These are phyloP conservation scores for Cichladusa arquata DNA, from an alignment of 2,113 vertebrate genomes.

Conservation along the genomic window DNA sequence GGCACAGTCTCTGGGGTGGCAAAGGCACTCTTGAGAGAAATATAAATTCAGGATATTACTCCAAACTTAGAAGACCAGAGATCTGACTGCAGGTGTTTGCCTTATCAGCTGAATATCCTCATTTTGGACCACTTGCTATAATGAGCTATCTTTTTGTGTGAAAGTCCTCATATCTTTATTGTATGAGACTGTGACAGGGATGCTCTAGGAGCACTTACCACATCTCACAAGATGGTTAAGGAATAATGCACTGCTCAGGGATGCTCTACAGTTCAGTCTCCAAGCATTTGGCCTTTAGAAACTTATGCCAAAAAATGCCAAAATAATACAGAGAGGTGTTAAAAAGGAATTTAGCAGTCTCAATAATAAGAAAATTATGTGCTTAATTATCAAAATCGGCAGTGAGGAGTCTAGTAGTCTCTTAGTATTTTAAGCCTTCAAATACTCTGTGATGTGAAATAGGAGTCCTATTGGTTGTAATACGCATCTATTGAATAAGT, in stretches of 20 bases:
- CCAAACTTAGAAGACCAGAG: neutral
- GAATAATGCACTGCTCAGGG: neutral
- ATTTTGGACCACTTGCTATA: neutral
- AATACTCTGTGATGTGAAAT: neutral
- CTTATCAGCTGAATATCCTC: neutral
- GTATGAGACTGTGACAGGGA: neutral
- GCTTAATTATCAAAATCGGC: neutral
- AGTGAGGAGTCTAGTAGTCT: neutral
- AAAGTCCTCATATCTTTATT: neutral
- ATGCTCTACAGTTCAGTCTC: neutral
- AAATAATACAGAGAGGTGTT: neutral
- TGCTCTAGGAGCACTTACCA: neutral
- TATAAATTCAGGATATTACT: neutral
- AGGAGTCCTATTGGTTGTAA: neutral
- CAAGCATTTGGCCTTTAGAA: neutral
- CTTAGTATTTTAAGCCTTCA: neutral
- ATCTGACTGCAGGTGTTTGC: neutral
- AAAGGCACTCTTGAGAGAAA: neutral
- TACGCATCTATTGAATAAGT: neutral
- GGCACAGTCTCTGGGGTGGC: neutral
- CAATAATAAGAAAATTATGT: neutral
- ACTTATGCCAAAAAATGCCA: neutral
- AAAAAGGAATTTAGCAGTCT: neutral
- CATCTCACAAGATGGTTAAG: neutral
- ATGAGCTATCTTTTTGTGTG: neutral